Conservation (phyloP, 2,888 invertebrate genomes). For the Ariolimax columbianus region DNA sequence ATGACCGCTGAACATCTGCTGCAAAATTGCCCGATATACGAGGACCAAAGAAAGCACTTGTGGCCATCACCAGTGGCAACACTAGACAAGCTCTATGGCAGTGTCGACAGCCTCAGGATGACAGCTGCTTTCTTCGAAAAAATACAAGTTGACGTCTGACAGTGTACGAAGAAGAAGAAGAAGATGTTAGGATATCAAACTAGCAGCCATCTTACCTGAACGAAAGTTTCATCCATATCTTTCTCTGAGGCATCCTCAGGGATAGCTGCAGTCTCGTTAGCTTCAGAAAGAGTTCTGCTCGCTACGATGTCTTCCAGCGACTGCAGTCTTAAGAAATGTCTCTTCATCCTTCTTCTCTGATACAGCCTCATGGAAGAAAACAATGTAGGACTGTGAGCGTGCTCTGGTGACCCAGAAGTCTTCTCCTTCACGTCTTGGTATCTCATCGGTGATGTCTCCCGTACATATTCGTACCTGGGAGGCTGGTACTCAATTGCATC, state of each 20-base stretch:
- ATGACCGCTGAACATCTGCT: too few relatives aligned
- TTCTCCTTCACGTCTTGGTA: neutral
- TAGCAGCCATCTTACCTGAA: neutral
- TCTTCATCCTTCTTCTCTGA: constrained; percentile 10
- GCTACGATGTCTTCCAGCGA: neutral
- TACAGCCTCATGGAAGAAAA: neutral
- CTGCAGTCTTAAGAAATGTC: neutral
- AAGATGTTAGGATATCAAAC: too few relatives aligned
- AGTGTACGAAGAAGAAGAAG: too few relatives aligned
- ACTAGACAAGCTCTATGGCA: too few relatives aligned
- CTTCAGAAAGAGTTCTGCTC: neutral
- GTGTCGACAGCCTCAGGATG: too few relatives aligned
- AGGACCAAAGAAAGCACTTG: too few relatives aligned
- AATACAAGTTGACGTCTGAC: too few relatives aligned
- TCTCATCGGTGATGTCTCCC: neutral
- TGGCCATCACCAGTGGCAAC: too few relatives aligned
- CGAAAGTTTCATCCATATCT: neutral
- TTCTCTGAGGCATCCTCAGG: neutral
- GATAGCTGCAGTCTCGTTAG: neutral
- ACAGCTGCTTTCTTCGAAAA: too few relatives aligned
- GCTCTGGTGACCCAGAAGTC: neutral
- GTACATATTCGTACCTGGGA: too few relatives aligned
- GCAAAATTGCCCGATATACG: too few relatives aligned
- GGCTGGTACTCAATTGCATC: neutral
- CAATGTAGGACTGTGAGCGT: neutral